phyloP scores from a whole-genome alignment of 2,113 vertebrate genomes.

The Pseudorectes ferrugineus region DNA sequence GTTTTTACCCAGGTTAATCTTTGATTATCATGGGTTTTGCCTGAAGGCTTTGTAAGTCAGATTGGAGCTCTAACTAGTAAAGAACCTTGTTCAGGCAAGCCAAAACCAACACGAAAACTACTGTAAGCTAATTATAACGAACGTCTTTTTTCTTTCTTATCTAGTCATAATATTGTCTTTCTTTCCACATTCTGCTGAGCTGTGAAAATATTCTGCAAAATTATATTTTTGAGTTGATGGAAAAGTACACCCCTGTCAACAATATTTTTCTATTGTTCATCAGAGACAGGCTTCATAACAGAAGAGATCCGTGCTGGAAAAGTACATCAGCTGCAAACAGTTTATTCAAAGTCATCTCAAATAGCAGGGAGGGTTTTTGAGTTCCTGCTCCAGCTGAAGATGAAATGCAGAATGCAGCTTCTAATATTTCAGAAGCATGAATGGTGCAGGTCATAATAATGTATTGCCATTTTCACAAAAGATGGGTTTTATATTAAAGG shows the following conservation, averaged over 20 bases:
- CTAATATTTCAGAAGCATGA: neutral
- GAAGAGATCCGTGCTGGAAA: neutral
- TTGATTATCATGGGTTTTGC: neutral
- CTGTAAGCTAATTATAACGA: neutral
- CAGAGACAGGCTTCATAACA: slow-evolving; percentile 16
- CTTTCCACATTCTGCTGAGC: slow-evolving; percentile 37
- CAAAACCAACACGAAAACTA: neutral
- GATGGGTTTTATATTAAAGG: neutral
- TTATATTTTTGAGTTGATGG: slow-evolving; percentile 23
- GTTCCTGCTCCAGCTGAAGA: neutral
- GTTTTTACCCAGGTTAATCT: neutral
- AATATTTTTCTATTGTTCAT: slow-evolving; percentile 8
- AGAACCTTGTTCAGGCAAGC: neutral
- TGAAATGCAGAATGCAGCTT: neutral
- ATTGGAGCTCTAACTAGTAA: neutral
- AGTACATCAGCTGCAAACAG: neutral
- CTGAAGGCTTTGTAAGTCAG: neutral
- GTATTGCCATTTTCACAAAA: neutral
- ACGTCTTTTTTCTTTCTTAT: slow-evolving; percentile 6
- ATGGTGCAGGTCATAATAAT: neutral
- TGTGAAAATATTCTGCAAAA: slow-evolving; percentile 38
- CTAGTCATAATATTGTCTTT: slow-evolving; percentile 4
- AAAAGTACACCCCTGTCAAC: slow-evolving; percentile 30
- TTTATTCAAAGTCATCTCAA: neutral
- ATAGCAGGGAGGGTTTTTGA: neutral